Base-by-base conservation (phyloP, 2,797 vertebrate genomes). In the Aldrovandia affinis region DNA sequence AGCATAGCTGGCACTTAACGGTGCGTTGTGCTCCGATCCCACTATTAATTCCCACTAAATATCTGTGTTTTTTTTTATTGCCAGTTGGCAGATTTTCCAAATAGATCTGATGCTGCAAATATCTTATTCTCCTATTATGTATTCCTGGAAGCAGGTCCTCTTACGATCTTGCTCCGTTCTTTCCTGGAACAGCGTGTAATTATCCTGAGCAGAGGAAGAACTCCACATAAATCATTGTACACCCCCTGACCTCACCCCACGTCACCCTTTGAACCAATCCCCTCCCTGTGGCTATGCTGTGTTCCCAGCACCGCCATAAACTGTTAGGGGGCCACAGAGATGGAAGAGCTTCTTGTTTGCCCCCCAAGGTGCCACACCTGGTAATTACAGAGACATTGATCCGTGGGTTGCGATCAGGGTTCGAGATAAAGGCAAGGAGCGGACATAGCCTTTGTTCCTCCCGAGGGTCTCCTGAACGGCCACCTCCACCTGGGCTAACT, bases 231-330 rank as follows among this genome's bases (percentile, higher is more conserved):
- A 57, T 57, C 55, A 57, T 20, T 52, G 50, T n/a, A n/a, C 50
- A 4, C 79, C 39, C 85, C 65, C 65, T n/a, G 33, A 55, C 33
- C 79, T 54, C 14, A 54, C 52, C 78, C 36, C 6, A 73, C 83
- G 14, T n/a, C 42, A 36, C 79, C 63, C 79, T 44, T 44, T 73
- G 57, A 70, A 18, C 55, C 50, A 81, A 83, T 81, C 33, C 80
- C 82, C 84, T 87, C 86, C 86, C 84, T 86, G 89, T 42, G 85
- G 82, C 83, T 87, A 87, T 86, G 75, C 88, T 90, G 83, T 2
- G 84, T 89, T 92, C 88, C 92, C 91, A 91, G 87, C 92, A 91
- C 81, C 86, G 79, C 70, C 80, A 77, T 79, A 54, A 92, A 90
- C 78, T 93, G 94, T 93, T 93, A 80, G 85, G 54, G 9, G 55